Evolutionary conservation across 2,888 invertebrate species (phyloP).

Genomic region (Thereva unica): DNA sequence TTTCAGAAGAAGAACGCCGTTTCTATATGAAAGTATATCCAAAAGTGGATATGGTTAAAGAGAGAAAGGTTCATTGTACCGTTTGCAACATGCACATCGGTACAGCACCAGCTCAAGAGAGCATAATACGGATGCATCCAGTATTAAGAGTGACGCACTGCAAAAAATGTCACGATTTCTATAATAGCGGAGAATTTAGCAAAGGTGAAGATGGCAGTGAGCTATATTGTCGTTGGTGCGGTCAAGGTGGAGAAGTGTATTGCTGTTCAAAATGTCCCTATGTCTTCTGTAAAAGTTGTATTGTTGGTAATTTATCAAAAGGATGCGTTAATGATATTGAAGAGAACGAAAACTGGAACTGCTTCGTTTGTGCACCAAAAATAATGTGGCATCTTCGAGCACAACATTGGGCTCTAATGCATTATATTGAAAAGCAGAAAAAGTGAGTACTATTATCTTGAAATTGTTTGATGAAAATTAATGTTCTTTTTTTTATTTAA

Average conservation of each 20-base stretch:
- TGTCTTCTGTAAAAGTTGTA: constrained; percentile 79
- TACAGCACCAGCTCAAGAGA: constrained; percentile 67
- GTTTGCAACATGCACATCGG: constrained; percentile 77
- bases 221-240: constrained; percentile 82
- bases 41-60: constrained; percentile 66
- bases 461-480: neutral
- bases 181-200: constrained; percentile 79
- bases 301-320: constrained; percentile 70
- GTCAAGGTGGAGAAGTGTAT: constrained; percentile 77
- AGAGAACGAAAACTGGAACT: constrained; percentile 78
- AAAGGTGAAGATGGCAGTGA: constrained; percentile 84
- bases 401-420: constrained; percentile 72
- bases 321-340: constrained; percentile 72
- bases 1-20: constrained; percentile 61
- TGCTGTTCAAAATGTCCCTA: constrained; percentile 77
- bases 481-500: constrained; percentile 40
- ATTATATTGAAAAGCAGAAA: constrained; percentile 67
- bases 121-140: constrained; percentile 73
- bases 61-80: constrained; percentile 71
- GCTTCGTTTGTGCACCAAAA: constrained; percentile 73
- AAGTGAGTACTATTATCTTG: constrained; percentile 47
- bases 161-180: constrained; percentile 73
- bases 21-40: constrained; percentile 62
- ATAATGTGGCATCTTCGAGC: constrained; percentile 70
- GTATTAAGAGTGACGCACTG: constrained; percentile 74